A percentile compares a stretch with the other conserved stretches of the same genome.
Evolutionary conservation across 2,797 vertebrate species (phyloP).

Genomic region (Oryzias sinensis): DNA sequence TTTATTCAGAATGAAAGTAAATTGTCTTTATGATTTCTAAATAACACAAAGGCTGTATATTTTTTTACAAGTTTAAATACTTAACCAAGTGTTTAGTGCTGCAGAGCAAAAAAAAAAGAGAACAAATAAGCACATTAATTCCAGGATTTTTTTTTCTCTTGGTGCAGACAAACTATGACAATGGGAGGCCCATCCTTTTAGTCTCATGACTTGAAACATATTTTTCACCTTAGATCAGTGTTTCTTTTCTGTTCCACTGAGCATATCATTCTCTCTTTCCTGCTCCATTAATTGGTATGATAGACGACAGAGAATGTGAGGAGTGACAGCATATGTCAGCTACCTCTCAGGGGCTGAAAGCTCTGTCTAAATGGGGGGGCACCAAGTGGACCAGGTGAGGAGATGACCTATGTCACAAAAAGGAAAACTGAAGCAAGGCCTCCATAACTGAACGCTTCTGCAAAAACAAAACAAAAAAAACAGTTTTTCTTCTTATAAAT

Average conservation of each 20-base stretch:
- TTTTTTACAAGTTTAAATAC: too few relatives aligned
- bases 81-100: too few relatives aligned
- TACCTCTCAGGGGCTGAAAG: constrained; percentile 43
- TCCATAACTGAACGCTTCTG: neutral
- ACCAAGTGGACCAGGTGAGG: constrained; percentile 25
- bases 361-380: constrained; percentile 27
- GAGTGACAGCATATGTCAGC: constrained; percentile 49
- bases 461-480: too few relatives aligned
- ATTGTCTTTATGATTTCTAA: too few relatives aligned
- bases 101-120: too few relatives aligned
- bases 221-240: constrained; percentile 23
- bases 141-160: neutral
- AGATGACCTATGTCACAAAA: constrained; percentile 23
- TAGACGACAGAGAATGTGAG: constrained; percentile 54
- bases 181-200: neutral
- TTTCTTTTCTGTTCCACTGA: constrained; percentile 6
- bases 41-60: too few relatives aligned
- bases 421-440: neutral
- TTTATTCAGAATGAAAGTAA: too few relatives aligned
- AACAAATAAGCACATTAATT: neutral
- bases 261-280: constrained; percentile 27
- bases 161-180: too few relatives aligned
- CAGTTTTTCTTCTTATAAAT: too few relatives aligned
- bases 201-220: constrained; percentile 6
- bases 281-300: constrained; percentile 64